phyloP scores from a whole-genome alignment of 2,888 invertebrate genomes.

The Stenoptilia bipunctidactyla region DNA sequence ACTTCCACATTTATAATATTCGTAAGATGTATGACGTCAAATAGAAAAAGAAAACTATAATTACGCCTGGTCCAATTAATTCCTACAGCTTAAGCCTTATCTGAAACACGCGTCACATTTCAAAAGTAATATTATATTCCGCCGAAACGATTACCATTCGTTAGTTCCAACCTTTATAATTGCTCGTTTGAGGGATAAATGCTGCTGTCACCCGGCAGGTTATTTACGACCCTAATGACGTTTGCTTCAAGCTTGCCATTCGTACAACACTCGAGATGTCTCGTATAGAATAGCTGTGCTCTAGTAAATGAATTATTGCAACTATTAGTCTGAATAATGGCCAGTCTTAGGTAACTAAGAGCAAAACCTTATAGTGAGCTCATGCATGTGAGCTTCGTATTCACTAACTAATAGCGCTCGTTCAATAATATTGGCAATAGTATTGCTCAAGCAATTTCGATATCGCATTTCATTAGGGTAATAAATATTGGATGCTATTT shows the following conservation, averaged over 20 bases:
- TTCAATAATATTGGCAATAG: neutral
- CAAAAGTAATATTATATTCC: too few species aligned
- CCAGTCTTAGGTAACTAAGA: constrained; percentile 6
- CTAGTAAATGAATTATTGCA: constrained; percentile 38
- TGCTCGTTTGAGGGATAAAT: constrained; percentile 35
- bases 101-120: too few species aligned
- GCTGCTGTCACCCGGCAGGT: constrained; percentile 9
- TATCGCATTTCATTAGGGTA: too few species aligned
- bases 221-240: neutral
- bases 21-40: too few species aligned
- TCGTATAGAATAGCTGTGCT: constrained; percentile 40
- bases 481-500: too few species aligned
- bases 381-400: too few species aligned
- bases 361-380: constrained; percentile 9
- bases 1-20: too few species aligned
- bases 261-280: constrained; percentile 18
- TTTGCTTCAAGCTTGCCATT: neutral
- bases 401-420: too few species aligned
- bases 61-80: too few species aligned
- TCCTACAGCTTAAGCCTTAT: too few species aligned
- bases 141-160: too few species aligned
- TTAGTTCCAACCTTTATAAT: constrained; percentile 29
- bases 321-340: constrained; percentile 42
- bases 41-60: too few species aligned
- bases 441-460: neutral